Evolutionary conservation across 2,113 vertebrate species (phyloP), one percentile per base, ranked within the genome.

Genomic region (Rana temporaria): DNA sequence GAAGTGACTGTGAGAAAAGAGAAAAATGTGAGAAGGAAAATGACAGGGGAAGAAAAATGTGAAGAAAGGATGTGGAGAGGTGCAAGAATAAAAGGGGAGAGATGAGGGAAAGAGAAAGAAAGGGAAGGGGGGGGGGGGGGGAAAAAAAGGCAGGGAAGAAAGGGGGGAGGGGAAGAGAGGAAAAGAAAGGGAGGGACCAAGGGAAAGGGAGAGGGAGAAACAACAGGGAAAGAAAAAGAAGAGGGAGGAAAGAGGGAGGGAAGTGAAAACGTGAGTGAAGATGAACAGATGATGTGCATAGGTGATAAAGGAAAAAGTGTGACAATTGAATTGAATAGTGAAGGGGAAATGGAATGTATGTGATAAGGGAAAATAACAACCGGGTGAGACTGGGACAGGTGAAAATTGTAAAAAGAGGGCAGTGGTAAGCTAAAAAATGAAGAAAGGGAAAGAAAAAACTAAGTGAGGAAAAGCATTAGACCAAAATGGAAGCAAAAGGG

Each of bases 371-470:
- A 6, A 56, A 26, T 34, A 52, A 5, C 5, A 5, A 19, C n/a
- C 7, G 18, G 59, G 71, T 68, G 20, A 30, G 0, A 19, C 14
- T 26, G 24, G 8, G 34, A 57, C 18, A 81, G 56, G 75, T 4
- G 24, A 22, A 65, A 79, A 62, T 0, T 24, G 71, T 17, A 48
- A 30, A 8, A n/a, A 6, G n/a, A 18, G 7, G 20, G 22, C 0
- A 34, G 56, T 19, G n/a, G 6, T 6, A 18, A 26, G 34, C 52
- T 3, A 8, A 34, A 3, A 15, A 11, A 17, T 15, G 70, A 0
- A 57, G 14, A 26, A 5, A 9, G 4, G 14, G 19, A 0, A 0
- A 38, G 15, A n/a, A n/a, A n/a, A n/a, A n/a, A n/a, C n/a, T n/a
- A n/a, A n/a, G n/a, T n/a, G n/a, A n/a, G n/a, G n/a, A n/a, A n/a